phyloP scores from a whole-genome alignment of 2,797 vertebrate genomes.

The Pantherophis vulpinus region DNA sequence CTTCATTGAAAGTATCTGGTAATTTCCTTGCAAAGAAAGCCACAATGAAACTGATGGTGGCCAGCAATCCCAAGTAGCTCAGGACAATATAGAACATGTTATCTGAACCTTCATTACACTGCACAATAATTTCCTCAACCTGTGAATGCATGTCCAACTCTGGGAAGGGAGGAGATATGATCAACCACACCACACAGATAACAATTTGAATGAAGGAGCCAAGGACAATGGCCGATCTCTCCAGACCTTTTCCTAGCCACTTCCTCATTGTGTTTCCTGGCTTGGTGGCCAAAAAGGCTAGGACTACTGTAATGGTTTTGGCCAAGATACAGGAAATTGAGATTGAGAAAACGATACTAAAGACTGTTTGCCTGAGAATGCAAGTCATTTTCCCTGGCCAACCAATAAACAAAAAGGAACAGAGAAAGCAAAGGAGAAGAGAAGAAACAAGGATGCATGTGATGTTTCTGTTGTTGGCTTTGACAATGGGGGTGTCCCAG shows the following conservation, averaged over 20 bases:
- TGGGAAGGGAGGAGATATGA: neutral
- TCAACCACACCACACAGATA: neutral
- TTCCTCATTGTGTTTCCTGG: neutral
- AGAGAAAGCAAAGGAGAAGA: neutral
- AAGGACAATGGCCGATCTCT: neutral
- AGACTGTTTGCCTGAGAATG: neutral
- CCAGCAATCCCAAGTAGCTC: neutral
- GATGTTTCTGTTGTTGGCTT: neutral
- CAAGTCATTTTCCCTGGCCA: neutral
- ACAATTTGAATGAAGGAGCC: neutral
- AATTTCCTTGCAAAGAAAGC: neutral
- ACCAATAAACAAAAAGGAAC: neutral
- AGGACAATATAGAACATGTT: neutral
- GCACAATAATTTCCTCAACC: neutral
- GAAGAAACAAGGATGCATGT: neutral
- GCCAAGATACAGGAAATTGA: neutral
- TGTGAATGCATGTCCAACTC: neutral
- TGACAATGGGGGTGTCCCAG: neutral
- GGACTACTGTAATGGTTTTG: neutral
- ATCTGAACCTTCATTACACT: neutral
- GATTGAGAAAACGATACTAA: neutral
- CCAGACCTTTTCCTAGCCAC: neutral
- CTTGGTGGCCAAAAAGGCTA: neutral
- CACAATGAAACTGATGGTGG: neutral
- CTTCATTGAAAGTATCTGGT: neutral